Evolutionary conservation across 2,113 vertebrate species (phyloP), one percentile per base, ranked within the genome.

Genomic region (Saccopteryx bilineata): DNA sequence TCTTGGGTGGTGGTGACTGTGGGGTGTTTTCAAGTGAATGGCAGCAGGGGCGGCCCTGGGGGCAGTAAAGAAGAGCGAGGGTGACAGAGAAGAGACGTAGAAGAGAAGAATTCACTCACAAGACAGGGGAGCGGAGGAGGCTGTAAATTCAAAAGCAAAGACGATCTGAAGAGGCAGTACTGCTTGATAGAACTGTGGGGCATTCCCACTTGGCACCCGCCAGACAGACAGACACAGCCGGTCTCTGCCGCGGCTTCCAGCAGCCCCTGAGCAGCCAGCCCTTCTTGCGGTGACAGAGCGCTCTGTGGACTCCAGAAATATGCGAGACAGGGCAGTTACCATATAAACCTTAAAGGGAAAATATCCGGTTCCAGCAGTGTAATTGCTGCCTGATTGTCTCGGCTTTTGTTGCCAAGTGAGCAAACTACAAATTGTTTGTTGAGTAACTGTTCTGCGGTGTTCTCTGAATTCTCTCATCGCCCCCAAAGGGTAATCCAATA

Each of bases 371-470:
- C 95, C 83, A 82, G 50, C 69, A 68, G 63, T 26, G 7, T 93
- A 96, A 95, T 95, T 90, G 65, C 86, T 86, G 84, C 52, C 86
- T 94, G 65, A 81, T 94, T 94, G 52, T 92, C 90, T 93, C 87
- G 90, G 89, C 75, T 96, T 93, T 95, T 95, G 80, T 97, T 90
- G 92, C 71, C 81, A 72, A 96, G 87, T 72, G 65, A 97, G 88
- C 66, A 87, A 94, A 95, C 94, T 61, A 81, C 75, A 93, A 95
- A 91, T 58, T 87, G 87, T 78, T 96, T 96, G 88, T 81, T 91
- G 87, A 81, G 78, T 54, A 46, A 80, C 71, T 75, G 61, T 79
- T 91, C 90, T 92, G 18, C 39, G 79, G 69, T 75, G 33, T 71
- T 92, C 90, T 92, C 71, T 48, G 50, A 65, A 90, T 80, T 46